Conservation (phyloP, 2,113 vertebrate species). For the Tyrannus savana region DNA sequence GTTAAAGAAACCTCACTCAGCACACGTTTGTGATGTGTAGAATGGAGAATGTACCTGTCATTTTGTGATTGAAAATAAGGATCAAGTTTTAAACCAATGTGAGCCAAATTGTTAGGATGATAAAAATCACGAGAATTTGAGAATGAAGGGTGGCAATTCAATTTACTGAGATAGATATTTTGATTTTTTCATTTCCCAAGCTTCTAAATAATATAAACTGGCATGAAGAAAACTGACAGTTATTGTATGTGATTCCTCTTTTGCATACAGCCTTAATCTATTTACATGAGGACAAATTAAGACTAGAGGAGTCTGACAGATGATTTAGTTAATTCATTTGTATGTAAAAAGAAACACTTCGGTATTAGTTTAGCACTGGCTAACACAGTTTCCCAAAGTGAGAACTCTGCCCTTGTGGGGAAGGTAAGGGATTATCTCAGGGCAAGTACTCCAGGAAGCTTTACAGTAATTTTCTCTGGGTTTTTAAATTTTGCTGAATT, state of each 20-base stretch:
- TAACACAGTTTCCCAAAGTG: background rate
- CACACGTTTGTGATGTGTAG: background rate
- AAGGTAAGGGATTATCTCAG: background rate
- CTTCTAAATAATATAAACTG: background rate
- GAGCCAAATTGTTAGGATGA: background rate
- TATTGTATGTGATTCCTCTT: background rate
- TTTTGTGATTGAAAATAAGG: background rate
- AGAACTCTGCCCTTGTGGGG: background rate
- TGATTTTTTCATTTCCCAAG: background rate
- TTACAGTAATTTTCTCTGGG: background rate
- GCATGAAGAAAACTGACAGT: background rate
- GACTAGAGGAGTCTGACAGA: background rate
- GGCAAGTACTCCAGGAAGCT: background rate
- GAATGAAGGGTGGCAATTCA: background rate
- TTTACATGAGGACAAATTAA: background rate
- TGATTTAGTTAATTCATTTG: background rate
- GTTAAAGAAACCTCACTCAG: accelerated
- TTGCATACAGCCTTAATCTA: background rate
- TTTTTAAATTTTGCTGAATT: background rate
- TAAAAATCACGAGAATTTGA: background rate
- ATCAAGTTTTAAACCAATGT: background rate
- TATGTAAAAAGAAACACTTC: background rate
- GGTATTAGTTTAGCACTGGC: background rate
- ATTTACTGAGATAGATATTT: background rate
- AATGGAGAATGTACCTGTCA: background rate